Evolutionary conservation across 2,797 vertebrate species (phyloP).

Genomic region (Loriculus beryllinus): DNA sequence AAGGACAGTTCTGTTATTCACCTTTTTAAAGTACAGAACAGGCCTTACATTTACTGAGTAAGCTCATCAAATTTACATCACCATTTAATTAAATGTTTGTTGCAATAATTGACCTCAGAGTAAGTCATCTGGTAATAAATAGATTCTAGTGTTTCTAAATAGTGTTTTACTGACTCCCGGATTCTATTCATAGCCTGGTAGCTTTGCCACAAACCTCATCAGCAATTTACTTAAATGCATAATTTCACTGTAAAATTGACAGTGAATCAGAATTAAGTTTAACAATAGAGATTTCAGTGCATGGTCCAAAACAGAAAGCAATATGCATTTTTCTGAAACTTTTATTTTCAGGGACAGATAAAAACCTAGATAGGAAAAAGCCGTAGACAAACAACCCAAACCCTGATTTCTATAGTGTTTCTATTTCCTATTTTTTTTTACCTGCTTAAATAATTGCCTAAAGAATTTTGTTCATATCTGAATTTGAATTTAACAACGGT

Average conservation of each 20-base stretch:
- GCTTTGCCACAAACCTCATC: slow-evolving; percentile 27
- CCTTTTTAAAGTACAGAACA: slow-evolving; percentile 1
- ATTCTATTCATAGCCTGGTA: slow-evolving; percentile 23
- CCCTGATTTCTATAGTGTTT: neutral
- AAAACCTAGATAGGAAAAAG: neutral
- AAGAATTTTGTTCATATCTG: neutral
- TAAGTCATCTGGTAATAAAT: slow-evolving; percentile 57
- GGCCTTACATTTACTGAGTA: slow-evolving; percentile 2
- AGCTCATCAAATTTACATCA: slow-evolving; percentile 54
- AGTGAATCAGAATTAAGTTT: neutral
- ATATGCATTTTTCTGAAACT: neutral
- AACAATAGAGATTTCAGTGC: neutral
- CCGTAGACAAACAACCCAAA: fast-evolving
- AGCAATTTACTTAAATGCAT: slow-evolving; percentile 30
- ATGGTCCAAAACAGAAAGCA: neutral
- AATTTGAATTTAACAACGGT: neutral
- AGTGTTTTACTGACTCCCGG: slow-evolving; percentile 2
- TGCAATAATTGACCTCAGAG: slow-evolving; percentile 55
- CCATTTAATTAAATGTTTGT: slow-evolving; percentile 41
- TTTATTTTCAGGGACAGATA: neutral
- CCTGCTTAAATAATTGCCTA: neutral
- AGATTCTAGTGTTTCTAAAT: slow-evolving; percentile 27
- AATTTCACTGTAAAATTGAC: slow-evolving; percentile 14
- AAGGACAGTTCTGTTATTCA: slow-evolving; percentile 5
- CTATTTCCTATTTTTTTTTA: neutral